These are phyloP conservation scores for Heliconius aoede DNA, from an alignment of 2,888 invertebrate genomes.

Conservation along the genomic window DNA sequence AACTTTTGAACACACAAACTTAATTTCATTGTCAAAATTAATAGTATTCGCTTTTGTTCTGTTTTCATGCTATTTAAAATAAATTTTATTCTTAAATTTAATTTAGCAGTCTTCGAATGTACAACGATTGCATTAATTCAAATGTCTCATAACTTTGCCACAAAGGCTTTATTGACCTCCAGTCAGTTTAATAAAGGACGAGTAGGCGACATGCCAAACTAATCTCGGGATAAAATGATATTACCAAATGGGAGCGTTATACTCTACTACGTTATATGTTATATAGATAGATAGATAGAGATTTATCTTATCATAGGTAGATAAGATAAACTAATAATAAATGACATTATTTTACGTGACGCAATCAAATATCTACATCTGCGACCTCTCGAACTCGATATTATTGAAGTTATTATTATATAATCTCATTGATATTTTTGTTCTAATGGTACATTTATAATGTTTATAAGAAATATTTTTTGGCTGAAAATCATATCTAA, in stretches of 20 bases:
- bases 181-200: conserved; percentile 47
- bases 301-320: too few relatives aligned
- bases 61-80: too few relatives aligned
- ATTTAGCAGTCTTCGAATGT: background rate
- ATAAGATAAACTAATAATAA: conserved; percentile 3
- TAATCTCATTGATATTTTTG: too few relatives aligned
- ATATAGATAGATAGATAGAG: background rate
- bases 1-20: too few relatives aligned
- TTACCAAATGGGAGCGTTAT: conserved; percentile 19
- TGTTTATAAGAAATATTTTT: too few relatives aligned
- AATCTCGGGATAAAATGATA: conserved; percentile 44
- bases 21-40: too few relatives aligned
- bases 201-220: conserved; percentile 46
- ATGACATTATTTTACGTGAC: conserved; percentile 5
- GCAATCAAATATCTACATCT: background rate
- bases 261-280: background rate
- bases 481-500: too few relatives aligned
- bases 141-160: background rate
- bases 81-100: too few relatives aligned
- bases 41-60: too few relatives aligned
- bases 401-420: background rate
- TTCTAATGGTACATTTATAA: too few relatives aligned
- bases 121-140: background rate
- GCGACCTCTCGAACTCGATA: background rate
- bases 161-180: conserved; percentile 29